These are phyloP conservation scores for Bergia puertoricense DNA, from an alignment of 92 coral and sea anemone species.

Conservation along the genomic window DNA sequence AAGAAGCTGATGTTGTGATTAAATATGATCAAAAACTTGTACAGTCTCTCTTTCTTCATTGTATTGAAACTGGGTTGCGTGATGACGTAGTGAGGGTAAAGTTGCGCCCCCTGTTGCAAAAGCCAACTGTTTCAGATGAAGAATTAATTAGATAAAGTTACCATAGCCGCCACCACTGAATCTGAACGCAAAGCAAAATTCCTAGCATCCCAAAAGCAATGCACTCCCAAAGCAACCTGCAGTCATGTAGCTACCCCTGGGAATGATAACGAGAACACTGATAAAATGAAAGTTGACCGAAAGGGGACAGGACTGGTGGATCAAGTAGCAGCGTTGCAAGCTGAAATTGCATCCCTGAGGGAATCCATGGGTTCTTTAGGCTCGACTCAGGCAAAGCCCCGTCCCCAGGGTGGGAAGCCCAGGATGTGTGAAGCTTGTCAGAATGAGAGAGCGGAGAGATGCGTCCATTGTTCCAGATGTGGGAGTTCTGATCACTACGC, in stretches of 20 bases:
- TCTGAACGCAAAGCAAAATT: too few relatives aligned
- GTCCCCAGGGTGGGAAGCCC: constrained; percentile 21
- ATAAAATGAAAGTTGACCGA: neutral
- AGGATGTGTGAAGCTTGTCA: constrained; percentile 28
- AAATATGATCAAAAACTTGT: too few relatives aligned
- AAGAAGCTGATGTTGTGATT: too few relatives aligned
- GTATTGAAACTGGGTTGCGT: too few relatives aligned
- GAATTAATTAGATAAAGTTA: too few relatives aligned
- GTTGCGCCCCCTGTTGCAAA: too few relatives aligned
- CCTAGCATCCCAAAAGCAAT: constrained; percentile 15
- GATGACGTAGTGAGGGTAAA: neutral
- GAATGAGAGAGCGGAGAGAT: constrained; percentile 14
- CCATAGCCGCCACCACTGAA: too few relatives aligned
- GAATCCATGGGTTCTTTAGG: constrained; percentile 21
- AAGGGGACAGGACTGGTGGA: too few relatives aligned
- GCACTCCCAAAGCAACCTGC: constrained; percentile 15
- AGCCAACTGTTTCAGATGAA: too few relatives aligned
- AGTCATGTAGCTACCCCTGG: constrained; percentile 20
- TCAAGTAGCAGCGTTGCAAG: too few relatives aligned
- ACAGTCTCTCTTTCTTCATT: too few relatives aligned
- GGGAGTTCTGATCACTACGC: constrained; percentile 27
- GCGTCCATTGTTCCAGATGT: neutral
- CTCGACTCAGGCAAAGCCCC: neutral
- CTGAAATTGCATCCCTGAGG: neutral
- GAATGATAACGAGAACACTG: constrained; percentile 13